Evolutionary conservation across 2,797 vertebrate species (phyloP).

Genomic region (Girardinus metallicus): DNA sequence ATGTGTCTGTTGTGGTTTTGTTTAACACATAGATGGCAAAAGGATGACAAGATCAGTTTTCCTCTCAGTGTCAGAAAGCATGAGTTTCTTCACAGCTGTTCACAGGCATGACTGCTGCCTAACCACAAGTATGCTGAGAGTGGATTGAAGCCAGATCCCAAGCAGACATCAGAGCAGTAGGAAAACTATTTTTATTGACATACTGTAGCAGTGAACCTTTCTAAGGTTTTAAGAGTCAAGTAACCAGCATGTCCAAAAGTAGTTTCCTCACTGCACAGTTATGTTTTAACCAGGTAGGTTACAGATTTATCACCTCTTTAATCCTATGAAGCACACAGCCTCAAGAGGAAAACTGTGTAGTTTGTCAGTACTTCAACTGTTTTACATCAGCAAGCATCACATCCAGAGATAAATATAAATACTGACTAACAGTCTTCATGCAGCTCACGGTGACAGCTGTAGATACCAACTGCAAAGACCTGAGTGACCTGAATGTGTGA

Average conservation of each 20-base stretch:
- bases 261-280: background rate
- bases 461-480: slow-evolving; percentile 33
- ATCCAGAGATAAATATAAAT: slow-evolving; percentile 41
- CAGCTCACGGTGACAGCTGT: slow-evolving; percentile 49
- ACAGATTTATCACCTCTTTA: background rate
- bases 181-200: background rate
- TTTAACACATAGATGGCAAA: background rate
- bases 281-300: background rate
- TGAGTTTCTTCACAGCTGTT: slow-evolving; percentile 17
- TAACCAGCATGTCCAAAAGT: slow-evolving; percentile 9
- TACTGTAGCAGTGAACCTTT: slow-evolving; percentile 2
- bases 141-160: slow-evolving; percentile 7
- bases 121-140: slow-evolving; percentile 23
- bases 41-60: background rate
- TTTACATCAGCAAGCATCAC: slow-evolving; percentile 36
- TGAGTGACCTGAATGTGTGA: slow-evolving; percentile 15
- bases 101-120: slow-evolving; percentile 13
- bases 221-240: background rate
- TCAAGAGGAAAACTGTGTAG: slow-evolving; percentile 3
- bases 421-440: slow-evolving; percentile 18
- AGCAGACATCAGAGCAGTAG: slow-evolving; percentile 11
- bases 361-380: slow-evolving; percentile 11
- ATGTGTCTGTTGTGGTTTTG: slow-evolving; percentile 14
- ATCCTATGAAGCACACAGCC: slow-evolving; percentile 3
- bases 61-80: slow-evolving; percentile 12